These are phyloP conservation scores for Arion vulgaris DNA, from an alignment of 1,140 invertebrate species.

Conservation along the genomic window DNA sequence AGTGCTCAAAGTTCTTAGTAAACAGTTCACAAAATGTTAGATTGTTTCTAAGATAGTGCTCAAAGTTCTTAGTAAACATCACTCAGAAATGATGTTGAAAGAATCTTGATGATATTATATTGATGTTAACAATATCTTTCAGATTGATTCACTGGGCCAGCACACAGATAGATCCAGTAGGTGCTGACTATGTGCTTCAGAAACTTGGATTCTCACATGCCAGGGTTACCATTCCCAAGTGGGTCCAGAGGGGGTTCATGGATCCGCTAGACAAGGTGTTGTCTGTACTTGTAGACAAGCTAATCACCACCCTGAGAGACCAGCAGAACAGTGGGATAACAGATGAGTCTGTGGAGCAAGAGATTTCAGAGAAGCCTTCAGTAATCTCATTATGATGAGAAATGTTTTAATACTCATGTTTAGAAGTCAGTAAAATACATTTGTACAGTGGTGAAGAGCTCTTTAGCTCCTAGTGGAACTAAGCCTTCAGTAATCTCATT, in stretches of 20 bases:
- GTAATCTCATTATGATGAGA: neutral
- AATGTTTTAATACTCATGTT: too few relatives aligned
- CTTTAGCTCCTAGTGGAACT: too few relatives aligned
- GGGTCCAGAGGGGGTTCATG: conserved; percentile 97
- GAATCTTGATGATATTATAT: too few relatives aligned
- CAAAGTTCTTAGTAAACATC: too few relatives aligned
- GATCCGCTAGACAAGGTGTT: conserved; percentile 80
- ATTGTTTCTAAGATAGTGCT: too few relatives aligned
- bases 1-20: too few relatives aligned
- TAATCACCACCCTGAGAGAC: conserved; percentile 64
- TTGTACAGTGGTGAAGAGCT: too few relatives aligned
- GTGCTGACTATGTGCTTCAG: conserved; percentile 96
- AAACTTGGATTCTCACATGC: conserved; percentile 97
- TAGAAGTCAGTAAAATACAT: too few relatives aligned
- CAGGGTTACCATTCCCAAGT: conserved; percentile 97
- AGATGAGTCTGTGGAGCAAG: neutral
- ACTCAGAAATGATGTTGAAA: too few relatives aligned
- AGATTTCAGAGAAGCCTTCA: neutral
- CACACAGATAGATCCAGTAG: conserved; percentile 96
- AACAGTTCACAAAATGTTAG: too few relatives aligned
- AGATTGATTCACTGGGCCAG: conserved; percentile 94
- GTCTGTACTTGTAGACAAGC: conserved; percentile 67
- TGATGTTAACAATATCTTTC: conserved; percentile 46
- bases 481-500: too few relatives aligned
- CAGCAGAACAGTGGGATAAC: conserved; percentile 40